Conservation (phyloP, 1,140 invertebrate genomes). For the Bacillus rossius region DNA sequence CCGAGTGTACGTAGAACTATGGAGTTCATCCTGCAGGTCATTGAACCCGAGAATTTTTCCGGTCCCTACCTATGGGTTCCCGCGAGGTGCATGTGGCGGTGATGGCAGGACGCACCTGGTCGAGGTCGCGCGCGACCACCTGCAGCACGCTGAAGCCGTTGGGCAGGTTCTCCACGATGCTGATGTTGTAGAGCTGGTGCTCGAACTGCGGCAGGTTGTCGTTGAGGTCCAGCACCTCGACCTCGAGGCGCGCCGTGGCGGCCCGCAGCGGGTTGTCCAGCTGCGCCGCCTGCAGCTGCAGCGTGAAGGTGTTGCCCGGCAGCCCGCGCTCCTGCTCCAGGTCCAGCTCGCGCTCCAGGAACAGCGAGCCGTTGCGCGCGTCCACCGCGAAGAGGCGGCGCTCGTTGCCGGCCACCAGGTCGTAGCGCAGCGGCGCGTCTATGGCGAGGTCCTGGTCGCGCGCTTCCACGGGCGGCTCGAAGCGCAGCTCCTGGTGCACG, state of each 20-base stretch:
- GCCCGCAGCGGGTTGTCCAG: conserved; percentile 70
- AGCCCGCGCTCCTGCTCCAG: conserved; percentile 60
- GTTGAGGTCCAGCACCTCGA: conserved; percentile 75
- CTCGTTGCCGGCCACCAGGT: conserved; percentile 70
- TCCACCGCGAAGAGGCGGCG: conserved; percentile 64
- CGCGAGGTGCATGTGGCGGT: too few species aligned
- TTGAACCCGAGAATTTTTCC: too few species aligned
- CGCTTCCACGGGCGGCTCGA: conserved; percentile 65
- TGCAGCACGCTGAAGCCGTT: conserved; percentile 79
- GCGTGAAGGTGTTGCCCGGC: conserved; percentile 63
- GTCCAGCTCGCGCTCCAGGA: conserved; percentile 71
- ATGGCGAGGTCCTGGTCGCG: conserved; percentile 69
- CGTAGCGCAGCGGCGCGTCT: conserved; percentile 61
- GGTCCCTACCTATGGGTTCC: too few species aligned
- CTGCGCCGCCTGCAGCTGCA: conserved; percentile 73
- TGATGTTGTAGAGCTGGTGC: conserved; percentile 84
- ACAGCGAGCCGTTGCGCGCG: conserved; percentile 65
- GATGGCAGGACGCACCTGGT: conserved; percentile 46
- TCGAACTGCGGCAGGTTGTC: conserved; percentile 82
- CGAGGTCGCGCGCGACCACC: conserved; percentile 70
- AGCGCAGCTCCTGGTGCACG: conserved; percentile 60
- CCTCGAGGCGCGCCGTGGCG: conserved; percentile 63
- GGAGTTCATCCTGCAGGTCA: too few species aligned
- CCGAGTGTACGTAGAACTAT: too few species aligned
- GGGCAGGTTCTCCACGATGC: conserved; percentile 85